A percentile compares a stretch with the other conserved stretches of the same genome.
These are phyloP conservation scores for Ariopsis seemanni DNA, from an alignment of 2,113 vertebrate species.

Conservation along the genomic window DNA sequence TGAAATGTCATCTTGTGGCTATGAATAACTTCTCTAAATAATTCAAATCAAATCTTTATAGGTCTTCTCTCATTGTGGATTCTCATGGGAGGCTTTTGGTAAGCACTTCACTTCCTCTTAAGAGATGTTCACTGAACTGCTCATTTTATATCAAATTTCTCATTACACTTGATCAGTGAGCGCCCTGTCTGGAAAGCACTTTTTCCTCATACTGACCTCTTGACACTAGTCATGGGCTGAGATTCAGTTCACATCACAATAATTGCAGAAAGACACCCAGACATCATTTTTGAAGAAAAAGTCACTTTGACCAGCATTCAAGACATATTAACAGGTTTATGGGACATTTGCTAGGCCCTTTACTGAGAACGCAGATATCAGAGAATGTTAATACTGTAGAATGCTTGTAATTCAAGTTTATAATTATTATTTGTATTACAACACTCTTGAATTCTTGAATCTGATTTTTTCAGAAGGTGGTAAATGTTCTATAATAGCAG, in stretches of 20 bases:
- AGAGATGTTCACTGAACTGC: not conserved
- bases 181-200: not conserved
- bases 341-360: not conserved
- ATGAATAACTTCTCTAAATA: conserved; percentile 39
- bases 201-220: not conserved
- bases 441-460: not conserved
- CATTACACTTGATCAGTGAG: not conserved
- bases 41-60: conserved; percentile 28
- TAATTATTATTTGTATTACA: not conserved
- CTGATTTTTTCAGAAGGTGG: not conserved
- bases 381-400: not conserved
- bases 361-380: not conserved
- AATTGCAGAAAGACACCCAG: not conserved
- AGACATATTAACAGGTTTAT: not conserved
- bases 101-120: not conserved
- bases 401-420: not conserved
- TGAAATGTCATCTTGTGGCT: conserved; percentile 29
- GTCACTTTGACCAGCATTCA: not conserved
- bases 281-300: no score
- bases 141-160: not conserved
- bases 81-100: conserved; percentile 6
- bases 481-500: not conserved
- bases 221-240: not conserved
- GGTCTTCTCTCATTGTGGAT: conserved; percentile 3
- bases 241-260: not conserved